These are phyloP conservation scores for Channallabes apus DNA, from an alignment of 2,797 vertebrate genomes.

Conservation along the genomic window DNA sequence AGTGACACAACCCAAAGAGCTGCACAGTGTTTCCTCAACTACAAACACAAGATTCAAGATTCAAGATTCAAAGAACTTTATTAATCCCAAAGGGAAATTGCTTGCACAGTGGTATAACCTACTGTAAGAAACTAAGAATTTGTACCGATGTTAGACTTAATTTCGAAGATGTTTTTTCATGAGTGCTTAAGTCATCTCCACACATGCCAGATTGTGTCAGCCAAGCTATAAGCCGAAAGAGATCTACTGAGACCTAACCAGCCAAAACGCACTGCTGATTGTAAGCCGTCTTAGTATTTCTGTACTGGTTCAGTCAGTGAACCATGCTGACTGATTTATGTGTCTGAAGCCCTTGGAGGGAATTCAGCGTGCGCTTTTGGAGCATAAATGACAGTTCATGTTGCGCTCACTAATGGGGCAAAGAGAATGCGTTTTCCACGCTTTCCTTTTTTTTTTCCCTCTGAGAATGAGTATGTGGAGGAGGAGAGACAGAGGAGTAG, in stretches of 20 bases:
- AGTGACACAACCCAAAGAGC: too few relatives aligned
- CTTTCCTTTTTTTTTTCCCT: slow-evolving; percentile 16
- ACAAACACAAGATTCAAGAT: too few relatives aligned
- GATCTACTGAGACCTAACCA: neutral
- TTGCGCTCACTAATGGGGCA: slow-evolving; percentile 49
- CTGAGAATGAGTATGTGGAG: neutral
- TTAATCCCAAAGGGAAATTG: too few relatives aligned
- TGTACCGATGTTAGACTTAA: neutral
- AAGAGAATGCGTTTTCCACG: slow-evolving; percentile 51
- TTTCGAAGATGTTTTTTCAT: neutral
- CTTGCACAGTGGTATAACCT: neutral
- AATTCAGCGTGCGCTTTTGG: slow-evolving; percentile 37
- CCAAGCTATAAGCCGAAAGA: slow-evolving; percentile 3
- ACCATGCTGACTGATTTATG: slow-evolving; percentile 47
- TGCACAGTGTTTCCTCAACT: too few relatives aligned
- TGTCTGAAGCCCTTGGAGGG: slow-evolving; percentile 48
- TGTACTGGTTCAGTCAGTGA: slow-evolving; percentile 37
- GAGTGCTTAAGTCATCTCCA: neutral
- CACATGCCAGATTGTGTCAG: neutral
- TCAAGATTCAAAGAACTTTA: too few relatives aligned
- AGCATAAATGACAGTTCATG: slow-evolving; percentile 44
- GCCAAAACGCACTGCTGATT: neutral
- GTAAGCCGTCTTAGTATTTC: slow-evolving; percentile 20
- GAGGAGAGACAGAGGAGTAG: neutral
- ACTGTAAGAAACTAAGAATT: neutral